Base-by-base conservation (phyloP, 2,797 vertebrate species). In the Schizopygopsis malacanthus region DNA sequence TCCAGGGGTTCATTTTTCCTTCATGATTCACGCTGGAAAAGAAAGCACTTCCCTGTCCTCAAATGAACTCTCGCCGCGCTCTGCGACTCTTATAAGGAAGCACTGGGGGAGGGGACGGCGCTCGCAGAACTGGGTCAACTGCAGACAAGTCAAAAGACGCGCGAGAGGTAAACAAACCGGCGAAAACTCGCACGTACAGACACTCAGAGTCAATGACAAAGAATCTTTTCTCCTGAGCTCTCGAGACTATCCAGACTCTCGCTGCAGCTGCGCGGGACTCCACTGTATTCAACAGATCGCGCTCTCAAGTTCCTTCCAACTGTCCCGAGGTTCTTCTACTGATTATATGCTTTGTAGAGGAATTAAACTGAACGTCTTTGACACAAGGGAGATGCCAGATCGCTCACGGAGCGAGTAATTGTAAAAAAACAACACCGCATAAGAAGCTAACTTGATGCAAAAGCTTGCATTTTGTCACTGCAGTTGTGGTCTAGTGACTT, bases 21-120 rank as follows among this genome's bases (percentile, higher is more conserved):
- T 94, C 95, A 93, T 96, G 95, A 96, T 96, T 97, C 96, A 97
- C 95, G 94, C 71, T 92, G 96, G 95, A 96, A 96, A 97, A 95
- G 90, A 95, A 95, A 95, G 92, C 93, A 91, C 92, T 94, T 94
- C 94, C 94, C 93, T 97, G 96, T 97, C 96, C 97, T 96, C 90
- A 93, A 93, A 95, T 98, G 97, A 97, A 97, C 97, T 95, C 92
- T 89, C 87, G 92, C 91, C 92, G 92, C 92, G 93, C 91, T 92
- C 93, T 89, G 92, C 90, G 79, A 91, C n/a, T 63, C 59, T 63
- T 15, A 63, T 92, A 92, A 93, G 93, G 94, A 94, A 94, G 92
- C 88, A 67, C 81, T 86, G 89, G 88, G 89, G 89, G 92, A 89
- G 85, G 91, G 92, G 86, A 89, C 87, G 90, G 91, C 56, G 69